These are phyloP conservation scores for Sebastes steindachneri DNA, from an alignment of 2,797 vertebrate species.

Conservation along the genomic window DNA sequence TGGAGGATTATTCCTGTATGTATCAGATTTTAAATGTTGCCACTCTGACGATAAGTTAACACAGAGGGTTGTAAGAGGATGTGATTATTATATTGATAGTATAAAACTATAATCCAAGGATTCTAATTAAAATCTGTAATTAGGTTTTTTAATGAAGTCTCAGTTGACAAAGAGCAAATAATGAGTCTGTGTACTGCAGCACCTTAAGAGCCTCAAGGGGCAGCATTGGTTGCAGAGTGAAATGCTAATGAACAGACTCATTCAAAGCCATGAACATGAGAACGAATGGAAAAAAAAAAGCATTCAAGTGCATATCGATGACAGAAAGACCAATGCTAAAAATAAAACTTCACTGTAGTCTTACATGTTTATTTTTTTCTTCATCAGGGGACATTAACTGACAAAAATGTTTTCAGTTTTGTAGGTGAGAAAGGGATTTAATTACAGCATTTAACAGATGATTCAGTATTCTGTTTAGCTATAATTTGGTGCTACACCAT, in stretches of 20 bases:
- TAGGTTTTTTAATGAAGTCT: slow-evolving; percentile 78
- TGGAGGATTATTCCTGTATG: neutral
- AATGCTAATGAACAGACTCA: slow-evolving; percentile 76
- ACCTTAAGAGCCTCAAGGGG: slow-evolving; percentile 68
- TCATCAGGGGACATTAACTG: neutral
- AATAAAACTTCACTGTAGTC: neutral
- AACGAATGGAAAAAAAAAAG: neutral
- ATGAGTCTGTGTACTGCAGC: slow-evolving; percentile 67
- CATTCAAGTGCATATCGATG: neutral
- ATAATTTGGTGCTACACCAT: neutral
- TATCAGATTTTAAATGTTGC: slow-evolving; percentile 20
- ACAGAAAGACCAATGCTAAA: neutral
- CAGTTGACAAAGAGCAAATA: slow-evolving; percentile 79
- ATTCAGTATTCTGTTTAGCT: neutral
- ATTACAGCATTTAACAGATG: neutral
- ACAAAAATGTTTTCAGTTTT: neutral
- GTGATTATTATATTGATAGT: slow-evolving; percentile 68
- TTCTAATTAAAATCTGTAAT: slow-evolving; percentile 83
- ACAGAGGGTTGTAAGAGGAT: slow-evolving; percentile 42
- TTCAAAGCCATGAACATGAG: slow-evolving; percentile 50
- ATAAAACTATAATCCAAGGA: slow-evolving; percentile 71
- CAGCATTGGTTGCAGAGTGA: slow-evolving; percentile 59
- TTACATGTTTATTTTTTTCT: neutral
- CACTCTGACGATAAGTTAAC: slow-evolving; percentile 38
- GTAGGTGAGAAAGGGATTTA: neutral